phyloP scores from a whole-genome alignment of 2,888 invertebrate genomes.

The Hybos culiciformis region DNA sequence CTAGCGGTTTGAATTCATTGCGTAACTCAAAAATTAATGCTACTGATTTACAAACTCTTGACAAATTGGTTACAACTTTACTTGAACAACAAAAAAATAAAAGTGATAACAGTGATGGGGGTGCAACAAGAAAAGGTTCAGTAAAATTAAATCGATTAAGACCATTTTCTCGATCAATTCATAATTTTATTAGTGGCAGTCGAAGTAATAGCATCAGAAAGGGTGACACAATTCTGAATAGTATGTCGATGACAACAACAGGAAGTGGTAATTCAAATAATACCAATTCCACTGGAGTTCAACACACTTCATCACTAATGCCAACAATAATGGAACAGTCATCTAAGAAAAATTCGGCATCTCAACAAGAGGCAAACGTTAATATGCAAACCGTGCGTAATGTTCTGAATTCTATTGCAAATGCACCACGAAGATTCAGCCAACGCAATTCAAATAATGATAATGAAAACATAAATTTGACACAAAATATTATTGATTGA shows the following conservation, averaged over 20 bases:
- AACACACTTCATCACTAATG: conserved; percentile 21
- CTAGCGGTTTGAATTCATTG: conserved; percentile 26
- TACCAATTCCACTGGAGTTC: conserved; percentile 9
- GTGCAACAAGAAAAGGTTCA: conserved; percentile 17
- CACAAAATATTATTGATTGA: conserved; percentile 23
- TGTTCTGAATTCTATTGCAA: conserved; percentile 25
- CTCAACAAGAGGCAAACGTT: conserved; percentile 16
- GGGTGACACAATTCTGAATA: background rate
- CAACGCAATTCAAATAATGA: conserved; percentile 12
- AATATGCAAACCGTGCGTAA: conserved; percentile 25
- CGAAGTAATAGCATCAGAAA: conserved; percentile 9
- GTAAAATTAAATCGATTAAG: conserved; percentile 31
- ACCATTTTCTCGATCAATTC: conserved; percentile 33
- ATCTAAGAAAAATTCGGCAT: conserved; percentile 13
- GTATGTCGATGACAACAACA: background rate
- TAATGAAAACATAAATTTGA: conserved; percentile 28
- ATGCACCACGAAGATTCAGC: conserved; percentile 22
- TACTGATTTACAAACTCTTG: conserved; percentile 48
- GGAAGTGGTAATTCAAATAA: background rate
- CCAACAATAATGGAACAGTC: conserved; percentile 34
- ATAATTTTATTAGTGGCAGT: conserved; percentile 20
- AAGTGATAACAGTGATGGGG: background rate
- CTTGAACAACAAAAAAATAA: conserved; percentile 34
- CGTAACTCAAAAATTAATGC: conserved; percentile 37
- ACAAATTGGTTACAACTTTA: conserved; percentile 47